Evolutionary conservation across 2,797 vertebrate species (phyloP).

Genomic region (Gymnothorax javanicus): DNA sequence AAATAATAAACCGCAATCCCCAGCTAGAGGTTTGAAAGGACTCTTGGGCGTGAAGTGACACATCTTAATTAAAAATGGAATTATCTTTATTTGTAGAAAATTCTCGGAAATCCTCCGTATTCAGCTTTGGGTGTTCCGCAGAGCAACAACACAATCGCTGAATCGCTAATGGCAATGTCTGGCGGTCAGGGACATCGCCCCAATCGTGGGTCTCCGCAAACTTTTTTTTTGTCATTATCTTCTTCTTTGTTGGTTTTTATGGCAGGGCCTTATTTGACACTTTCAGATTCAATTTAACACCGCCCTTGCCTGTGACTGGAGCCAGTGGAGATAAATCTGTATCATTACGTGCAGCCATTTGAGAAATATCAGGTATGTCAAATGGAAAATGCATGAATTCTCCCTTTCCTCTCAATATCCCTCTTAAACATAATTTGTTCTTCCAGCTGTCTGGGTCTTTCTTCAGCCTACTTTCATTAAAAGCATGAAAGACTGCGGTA

Average conservation of each 20-base stretch:
- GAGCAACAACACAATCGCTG: background rate
- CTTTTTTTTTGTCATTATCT: background rate
- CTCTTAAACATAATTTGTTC: constrained; percentile 28
- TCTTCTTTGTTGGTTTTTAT: background rate
- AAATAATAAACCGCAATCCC: constrained; percentile 34
- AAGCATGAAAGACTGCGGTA: constrained; percentile 7
- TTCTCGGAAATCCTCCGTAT: background rate
- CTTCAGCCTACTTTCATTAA: constrained; percentile 23
- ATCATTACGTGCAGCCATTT: constrained; percentile 52
- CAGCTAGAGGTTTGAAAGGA: constrained; percentile 20
- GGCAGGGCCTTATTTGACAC: constrained; percentile 22
- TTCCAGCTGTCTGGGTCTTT: constrained; percentile 15
- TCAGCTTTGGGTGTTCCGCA: background rate
- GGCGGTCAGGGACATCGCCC: background rate
- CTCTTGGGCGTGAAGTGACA: constrained; percentile 12
- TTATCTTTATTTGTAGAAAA: constrained; percentile 35
- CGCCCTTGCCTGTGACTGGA: constrained; percentile 28
- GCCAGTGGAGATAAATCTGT: constrained; percentile 38
- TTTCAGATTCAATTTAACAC: constrained; percentile 42
- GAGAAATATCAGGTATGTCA: constrained; percentile 37
- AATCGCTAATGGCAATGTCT: background rate
- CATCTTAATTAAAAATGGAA: constrained; percentile 47
- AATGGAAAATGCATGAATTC: constrained; percentile 21
- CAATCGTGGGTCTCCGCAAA: background rate
- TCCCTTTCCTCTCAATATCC: constrained; percentile 18